phyloP scores from a whole-genome alignment of 2,113 vertebrate genomes.

The Holacanthus passer region DNA sequence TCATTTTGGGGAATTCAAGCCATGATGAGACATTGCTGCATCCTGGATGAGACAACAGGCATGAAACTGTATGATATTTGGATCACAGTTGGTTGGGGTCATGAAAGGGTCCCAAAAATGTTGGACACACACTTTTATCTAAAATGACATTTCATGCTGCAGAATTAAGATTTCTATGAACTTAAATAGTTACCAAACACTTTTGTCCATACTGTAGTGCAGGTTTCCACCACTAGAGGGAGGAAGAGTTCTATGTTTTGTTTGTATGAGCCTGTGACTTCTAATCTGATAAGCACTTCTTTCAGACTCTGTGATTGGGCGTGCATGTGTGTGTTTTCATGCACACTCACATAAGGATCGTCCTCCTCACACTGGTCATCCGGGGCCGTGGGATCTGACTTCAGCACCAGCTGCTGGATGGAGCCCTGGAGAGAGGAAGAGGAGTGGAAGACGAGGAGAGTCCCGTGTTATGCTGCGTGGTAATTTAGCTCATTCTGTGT shows the following conservation, averaged over 20 bases:
- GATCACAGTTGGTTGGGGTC: too few species aligned
- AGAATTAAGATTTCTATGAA: neutral
- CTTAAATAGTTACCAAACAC: neutral
- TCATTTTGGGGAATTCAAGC: neutral
- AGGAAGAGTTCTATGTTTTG: neutral
- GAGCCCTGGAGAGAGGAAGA: constrained; percentile 86
- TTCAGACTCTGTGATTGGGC: neutral
- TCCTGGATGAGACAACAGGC: too few species aligned
- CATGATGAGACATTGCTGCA: neutral
- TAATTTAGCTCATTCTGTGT: constrained; percentile 43
- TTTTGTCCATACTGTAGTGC: constrained; percentile 8
- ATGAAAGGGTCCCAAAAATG: too few species aligned
- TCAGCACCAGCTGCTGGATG: constrained; percentile 92
- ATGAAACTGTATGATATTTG: too few species aligned
- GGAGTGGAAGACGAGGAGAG: neutral
- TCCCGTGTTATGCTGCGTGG: constrained; percentile 2
- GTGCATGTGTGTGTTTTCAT: neutral
- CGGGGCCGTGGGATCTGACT: constrained; percentile 85
- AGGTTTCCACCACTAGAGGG: constrained; percentile 70
- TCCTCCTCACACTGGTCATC: constrained; percentile 95
- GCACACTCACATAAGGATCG: constrained; percentile 91
- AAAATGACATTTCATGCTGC: neutral
- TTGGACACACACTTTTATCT: neutral
- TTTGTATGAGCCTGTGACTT: neutral
- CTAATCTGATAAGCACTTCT: neutral